These are phyloP conservation scores for Eurosta solidaginis DNA, from an alignment of 1,140 invertebrate species.

Conservation along the genomic window DNA sequence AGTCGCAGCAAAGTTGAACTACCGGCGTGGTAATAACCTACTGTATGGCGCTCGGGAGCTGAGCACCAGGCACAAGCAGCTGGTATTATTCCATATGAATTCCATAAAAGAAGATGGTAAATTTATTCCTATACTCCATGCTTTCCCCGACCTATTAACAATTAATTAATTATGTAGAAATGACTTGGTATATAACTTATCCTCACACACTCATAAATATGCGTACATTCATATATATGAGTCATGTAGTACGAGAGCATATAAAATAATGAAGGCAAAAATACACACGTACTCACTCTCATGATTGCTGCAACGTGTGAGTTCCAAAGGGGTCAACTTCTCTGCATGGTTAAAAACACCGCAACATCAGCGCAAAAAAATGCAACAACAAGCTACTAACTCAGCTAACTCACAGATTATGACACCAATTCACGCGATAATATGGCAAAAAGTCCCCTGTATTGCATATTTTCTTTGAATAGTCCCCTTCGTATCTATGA, in stretches of 20 bases:
- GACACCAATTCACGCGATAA: slow-evolving; percentile 20
- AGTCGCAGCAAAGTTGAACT: too few relatives aligned
- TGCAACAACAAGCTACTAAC: neutral
- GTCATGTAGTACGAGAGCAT: neutral
- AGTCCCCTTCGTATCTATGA: neutral
- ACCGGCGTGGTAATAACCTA: too few relatives aligned
- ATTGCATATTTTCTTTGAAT: neutral
- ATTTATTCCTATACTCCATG: too few relatives aligned
- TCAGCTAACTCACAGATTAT: neutral
- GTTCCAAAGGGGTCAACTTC: slow-evolving; percentile 20
- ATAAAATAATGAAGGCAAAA: neutral
- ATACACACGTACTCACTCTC: slow-evolving; percentile 13
- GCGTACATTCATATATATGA: neutral
- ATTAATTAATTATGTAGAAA: neutral
- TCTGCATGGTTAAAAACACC: neutral
- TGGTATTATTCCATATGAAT: too few relatives aligned
- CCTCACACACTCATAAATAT: neutral
- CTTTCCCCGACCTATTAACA: too few relatives aligned
- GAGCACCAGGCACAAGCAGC: too few relatives aligned
- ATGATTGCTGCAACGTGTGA: slow-evolving; percentile 12
- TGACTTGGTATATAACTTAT: neutral
- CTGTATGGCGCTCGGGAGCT: too few relatives aligned
- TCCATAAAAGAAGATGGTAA: too few relatives aligned
- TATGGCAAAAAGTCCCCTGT: neutral
- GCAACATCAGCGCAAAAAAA: neutral